phyloP scores from a whole-genome alignment of 2,113 vertebrate species.

The Bubo bubo region DNA sequence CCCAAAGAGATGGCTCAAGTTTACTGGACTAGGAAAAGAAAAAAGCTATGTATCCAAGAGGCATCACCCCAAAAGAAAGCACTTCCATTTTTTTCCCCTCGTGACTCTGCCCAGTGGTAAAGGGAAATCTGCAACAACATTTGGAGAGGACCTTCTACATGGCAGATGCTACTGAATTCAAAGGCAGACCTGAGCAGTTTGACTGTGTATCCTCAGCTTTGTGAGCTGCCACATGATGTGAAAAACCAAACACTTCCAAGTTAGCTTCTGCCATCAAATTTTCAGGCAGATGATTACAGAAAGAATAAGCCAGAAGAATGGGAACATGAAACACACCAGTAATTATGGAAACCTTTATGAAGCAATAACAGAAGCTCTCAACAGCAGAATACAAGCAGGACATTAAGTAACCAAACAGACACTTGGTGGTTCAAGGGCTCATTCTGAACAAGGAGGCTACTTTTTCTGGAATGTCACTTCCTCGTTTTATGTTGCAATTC shows the following conservation, averaged over 20 bases:
- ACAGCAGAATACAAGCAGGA: neutral
- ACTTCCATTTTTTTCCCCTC: neutral
- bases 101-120: neutral
- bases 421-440: neutral
- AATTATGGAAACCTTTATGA: neutral
- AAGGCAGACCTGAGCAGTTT: neutral
- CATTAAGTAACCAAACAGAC: neutral
- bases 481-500: neutral
- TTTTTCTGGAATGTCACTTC: neutral
- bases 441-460: neutral
- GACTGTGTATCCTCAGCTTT: neutral
- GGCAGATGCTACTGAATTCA: neutral
- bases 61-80: neutral
- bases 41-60: neutral
- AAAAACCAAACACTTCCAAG: neutral
- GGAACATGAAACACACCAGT: neutral
- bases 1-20: neutral
- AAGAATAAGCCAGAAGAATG: conserved; percentile 6
- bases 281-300: neutral
- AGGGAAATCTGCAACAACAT: neutral
- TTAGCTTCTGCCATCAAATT: neutral
- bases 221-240: neutral
- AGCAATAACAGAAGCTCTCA: conserved; percentile 11
- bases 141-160: neutral
- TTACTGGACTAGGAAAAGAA: neutral